Base-by-base conservation (phyloP, 2,888 invertebrate genomes). In the Argyra leucocephala region DNA sequence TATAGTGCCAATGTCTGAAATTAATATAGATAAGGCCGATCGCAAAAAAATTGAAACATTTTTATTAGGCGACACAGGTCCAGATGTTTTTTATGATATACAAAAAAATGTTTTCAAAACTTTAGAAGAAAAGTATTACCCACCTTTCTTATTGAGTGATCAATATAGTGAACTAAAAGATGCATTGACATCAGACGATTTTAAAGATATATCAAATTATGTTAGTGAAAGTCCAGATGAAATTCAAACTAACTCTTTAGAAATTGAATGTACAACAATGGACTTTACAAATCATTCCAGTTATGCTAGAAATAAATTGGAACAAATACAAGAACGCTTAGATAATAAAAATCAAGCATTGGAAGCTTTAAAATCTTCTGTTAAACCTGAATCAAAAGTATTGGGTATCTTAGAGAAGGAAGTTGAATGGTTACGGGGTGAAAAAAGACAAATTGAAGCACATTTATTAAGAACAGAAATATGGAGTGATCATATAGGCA, bases 401-500 rank as follows among this genome's bases (percentile, higher is more conserved):
- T 78, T 93, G 63, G 81, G 85, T 66, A 86, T 90, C 79, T 80
- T 95, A 64, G 91, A 91, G 62, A 88, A 87, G 72, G 93, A 94
- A 79, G 89, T 94, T 70, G 91, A 91, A 73, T 86, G 88, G 81
- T 80, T 95, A 64, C 88, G 89, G 69, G 87, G 88, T 3, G 93
- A 93, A 74, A 88, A 89, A 74, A 81, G 89, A 69, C 86, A 91
- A 70, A 79, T 93, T 58, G 93, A 94, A 76, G 89, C 90, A 0
- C 93, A 95, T 79, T 82, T 94, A 64, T 85, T 88, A 21, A 83
- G 93, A 58, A 94, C 94, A 0, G 92, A 93, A 80, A 86, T 89
- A 63, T 95, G 95, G 95, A 90, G 91, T 0, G 92, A 93, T 71
- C 91, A 94, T 76, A 81, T 94, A 70, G 93, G 94, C 23, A 85